Percentiles rank a stretch among this genome's conserved stretches.
Conservation (phyloP, 2,888 invertebrate species). For the Cephus spinipes region DNA sequence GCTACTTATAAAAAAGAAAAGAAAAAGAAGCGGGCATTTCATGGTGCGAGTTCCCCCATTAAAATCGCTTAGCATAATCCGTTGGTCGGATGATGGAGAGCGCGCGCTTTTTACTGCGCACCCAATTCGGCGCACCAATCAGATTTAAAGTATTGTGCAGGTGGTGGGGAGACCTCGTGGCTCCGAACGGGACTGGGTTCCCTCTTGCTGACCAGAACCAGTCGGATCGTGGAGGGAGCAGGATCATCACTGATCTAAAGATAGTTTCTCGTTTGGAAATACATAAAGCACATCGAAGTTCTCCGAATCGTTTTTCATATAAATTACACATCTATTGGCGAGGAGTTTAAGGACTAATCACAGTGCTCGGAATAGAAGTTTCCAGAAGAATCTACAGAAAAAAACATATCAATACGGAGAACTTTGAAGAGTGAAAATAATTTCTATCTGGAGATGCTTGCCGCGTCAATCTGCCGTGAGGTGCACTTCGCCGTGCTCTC, state of each 20-base stretch:
- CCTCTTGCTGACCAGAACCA: constrained; percentile 30
- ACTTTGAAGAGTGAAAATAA: not conserved
- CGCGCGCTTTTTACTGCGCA: constrained; percentile 62
- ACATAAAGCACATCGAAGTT: not conserved
- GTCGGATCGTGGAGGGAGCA: constrained; percentile 49
- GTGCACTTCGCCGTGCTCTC: constrained; percentile 57
- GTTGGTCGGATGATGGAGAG: constrained; percentile 45
- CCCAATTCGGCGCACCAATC: constrained; percentile 57
- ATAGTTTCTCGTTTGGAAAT: not conserved
- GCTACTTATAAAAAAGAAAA: constrained; percentile 42
- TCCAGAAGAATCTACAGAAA: not conserved
- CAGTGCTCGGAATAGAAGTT: not conserved
- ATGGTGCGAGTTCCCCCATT: constrained; percentile 26
- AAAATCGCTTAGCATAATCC: constrained; percentile 61
- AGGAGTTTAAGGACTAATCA: not conserved
- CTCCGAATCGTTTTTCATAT: not conserved
- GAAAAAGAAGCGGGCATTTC: constrained; percentile 29
- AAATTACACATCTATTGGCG: not conserved
- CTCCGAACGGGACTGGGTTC: constrained; percentile 10
- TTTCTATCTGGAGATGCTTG: constrained; percentile 47
- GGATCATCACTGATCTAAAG: constrained; percentile 16
- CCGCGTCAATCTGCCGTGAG: constrained; percentile 57
- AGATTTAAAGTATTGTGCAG: constrained; percentile 49
- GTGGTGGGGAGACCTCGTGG: constrained; percentile 61
- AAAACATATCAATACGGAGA: not conserved